Conservation (phyloP, 2,797 vertebrate species). For the Champsocephalus gunnari region DNA sequence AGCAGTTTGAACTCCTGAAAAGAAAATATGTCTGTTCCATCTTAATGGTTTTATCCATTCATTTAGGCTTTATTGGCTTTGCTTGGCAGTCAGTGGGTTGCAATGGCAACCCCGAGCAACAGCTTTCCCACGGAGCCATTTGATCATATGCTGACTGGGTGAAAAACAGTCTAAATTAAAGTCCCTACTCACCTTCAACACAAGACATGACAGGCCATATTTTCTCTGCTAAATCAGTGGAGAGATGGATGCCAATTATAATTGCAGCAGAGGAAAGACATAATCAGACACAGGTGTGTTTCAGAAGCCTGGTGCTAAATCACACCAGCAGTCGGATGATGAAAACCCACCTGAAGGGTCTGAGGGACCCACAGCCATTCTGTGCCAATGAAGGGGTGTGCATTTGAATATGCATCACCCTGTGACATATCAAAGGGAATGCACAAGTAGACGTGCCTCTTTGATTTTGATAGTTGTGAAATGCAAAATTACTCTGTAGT, state of each 20-base stretch:
- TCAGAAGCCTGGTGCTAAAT: slow-evolving; percentile 61
- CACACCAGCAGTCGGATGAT: slow-evolving; percentile 63
- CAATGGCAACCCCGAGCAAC: slow-evolving; percentile 66
- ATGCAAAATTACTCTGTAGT: slow-evolving; percentile 67
- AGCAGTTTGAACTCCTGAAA: slow-evolving; percentile 50
- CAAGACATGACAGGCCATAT: slow-evolving; percentile 69
- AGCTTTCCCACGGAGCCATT: slow-evolving; percentile 73
- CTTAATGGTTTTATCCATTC: slow-evolving; percentile 76
- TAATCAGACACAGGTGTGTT: slow-evolving; percentile 61
- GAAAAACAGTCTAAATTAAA: slow-evolving; percentile 73
- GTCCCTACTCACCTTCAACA: slow-evolving; percentile 75
- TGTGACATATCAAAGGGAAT: slow-evolving; percentile 79
- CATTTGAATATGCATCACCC: slow-evolving; percentile 73
- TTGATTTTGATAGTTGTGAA: slow-evolving; percentile 67
- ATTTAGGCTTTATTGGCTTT: slow-evolving; percentile 76
- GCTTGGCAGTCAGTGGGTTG: slow-evolving; percentile 67
- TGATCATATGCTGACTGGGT: slow-evolving; percentile 75
- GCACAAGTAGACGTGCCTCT: slow-evolving; percentile 64
- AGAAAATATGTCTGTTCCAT: slow-evolving; percentile 66
- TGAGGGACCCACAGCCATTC: slow-evolving; percentile 63
- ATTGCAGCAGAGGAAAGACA: slow-evolving; percentile 29
- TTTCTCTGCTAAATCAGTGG: slow-evolving; percentile 66
- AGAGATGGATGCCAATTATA: slow-evolving; percentile 69
- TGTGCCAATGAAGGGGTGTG: slow-evolving; percentile 63
- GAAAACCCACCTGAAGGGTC: slow-evolving; percentile 68